Percentiles rank a stretch among this genome's conserved stretches.
Evolutionary conservation across 2,888 invertebrate species (phyloP).

Genomic region (Ormyrus labotus): DNA sequence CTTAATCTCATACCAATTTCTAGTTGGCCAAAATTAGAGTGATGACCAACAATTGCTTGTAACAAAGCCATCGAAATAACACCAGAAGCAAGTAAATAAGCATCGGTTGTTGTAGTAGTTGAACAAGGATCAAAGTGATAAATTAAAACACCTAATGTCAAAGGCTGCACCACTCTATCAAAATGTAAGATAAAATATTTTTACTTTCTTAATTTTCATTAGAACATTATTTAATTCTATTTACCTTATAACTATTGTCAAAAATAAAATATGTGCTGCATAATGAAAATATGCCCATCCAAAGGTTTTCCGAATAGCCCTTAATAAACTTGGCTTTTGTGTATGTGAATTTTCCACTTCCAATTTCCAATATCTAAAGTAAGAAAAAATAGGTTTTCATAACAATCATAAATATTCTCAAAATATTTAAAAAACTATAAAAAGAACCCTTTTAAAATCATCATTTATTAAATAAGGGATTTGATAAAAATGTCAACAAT

Average conservation of each 20-base stretch:
- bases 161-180: slow-evolving; percentile 81
- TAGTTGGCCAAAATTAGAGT: slow-evolving; percentile 78
- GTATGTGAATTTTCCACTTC: slow-evolving; percentile 78
- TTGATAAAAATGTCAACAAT: neutral
- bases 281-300: slow-evolving; percentile 79
- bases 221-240: neutral
- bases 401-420: neutral
- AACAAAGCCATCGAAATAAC: slow-evolving; percentile 80
- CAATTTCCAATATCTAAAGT: slow-evolving; percentile 79
- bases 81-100: slow-evolving; percentile 82
- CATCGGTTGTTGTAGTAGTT: slow-evolving; percentile 77
- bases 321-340: slow-evolving; percentile 79
- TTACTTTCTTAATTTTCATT: neutral
- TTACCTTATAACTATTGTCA: slow-evolving; percentile 80
- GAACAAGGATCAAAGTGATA: slow-evolving; percentile 80
- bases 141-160: slow-evolving; percentile 80
- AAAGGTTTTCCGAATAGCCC: slow-evolving; percentile 80
- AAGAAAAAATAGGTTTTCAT: neutral
- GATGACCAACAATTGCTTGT: slow-evolving; percentile 82
- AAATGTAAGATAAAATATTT: neutral
- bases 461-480: neutral
- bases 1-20: slow-evolving; percentile 87
- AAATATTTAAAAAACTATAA: neutral
- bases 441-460: neutral
- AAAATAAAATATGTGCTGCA: slow-evolving; percentile 79